These are phyloP conservation scores for Melipona bicolor DNA, from an alignment of 2,888 invertebrate species.

Conservation along the genomic window DNA sequence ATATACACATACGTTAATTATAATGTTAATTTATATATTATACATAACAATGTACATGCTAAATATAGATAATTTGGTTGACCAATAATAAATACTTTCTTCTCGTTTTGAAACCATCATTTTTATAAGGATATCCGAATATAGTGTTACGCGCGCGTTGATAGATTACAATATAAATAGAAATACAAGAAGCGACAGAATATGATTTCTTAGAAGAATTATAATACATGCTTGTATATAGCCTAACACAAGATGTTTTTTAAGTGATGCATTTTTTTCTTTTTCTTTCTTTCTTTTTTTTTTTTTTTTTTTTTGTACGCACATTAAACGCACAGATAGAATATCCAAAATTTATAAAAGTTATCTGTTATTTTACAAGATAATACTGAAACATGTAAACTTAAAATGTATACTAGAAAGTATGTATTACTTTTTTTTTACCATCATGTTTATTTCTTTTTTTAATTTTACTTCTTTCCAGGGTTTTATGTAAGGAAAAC, in stretches of 20 bases:
- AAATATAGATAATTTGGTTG: constrained; percentile 37
- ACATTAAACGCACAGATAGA: constrained; percentile 13
- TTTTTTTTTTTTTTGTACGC: too few relatives aligned
- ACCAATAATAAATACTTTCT: constrained; percentile 51
- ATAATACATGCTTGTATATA: constrained; percentile 14
- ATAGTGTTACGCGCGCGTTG: neutral
- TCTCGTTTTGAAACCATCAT: constrained; percentile 38
- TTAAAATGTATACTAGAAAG: constrained; percentile 18
- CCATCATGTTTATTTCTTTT: neutral
- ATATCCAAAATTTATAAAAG: constrained; percentile 37
- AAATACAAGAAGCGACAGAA: constrained; percentile 23
- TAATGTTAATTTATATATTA: constrained; percentile 29
- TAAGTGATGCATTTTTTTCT: neutral
- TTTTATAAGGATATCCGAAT: constrained; percentile 18
- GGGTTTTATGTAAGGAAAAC: neutral
- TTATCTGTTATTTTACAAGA: neutral
- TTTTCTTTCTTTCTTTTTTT: neutral
- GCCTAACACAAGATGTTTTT: constrained; percentile 18
- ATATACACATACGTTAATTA: constrained; percentile 29
- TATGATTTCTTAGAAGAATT: constrained; percentile 12
- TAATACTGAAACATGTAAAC: constrained; percentile 28
- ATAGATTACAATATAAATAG: constrained; percentile 20
- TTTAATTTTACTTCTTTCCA: constrained; percentile 10
- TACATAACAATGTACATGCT: constrained; percentile 43
- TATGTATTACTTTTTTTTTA: neutral